Conservation (phyloP, 2,113 vertebrate species). For the Nibea coibor region DNA sequence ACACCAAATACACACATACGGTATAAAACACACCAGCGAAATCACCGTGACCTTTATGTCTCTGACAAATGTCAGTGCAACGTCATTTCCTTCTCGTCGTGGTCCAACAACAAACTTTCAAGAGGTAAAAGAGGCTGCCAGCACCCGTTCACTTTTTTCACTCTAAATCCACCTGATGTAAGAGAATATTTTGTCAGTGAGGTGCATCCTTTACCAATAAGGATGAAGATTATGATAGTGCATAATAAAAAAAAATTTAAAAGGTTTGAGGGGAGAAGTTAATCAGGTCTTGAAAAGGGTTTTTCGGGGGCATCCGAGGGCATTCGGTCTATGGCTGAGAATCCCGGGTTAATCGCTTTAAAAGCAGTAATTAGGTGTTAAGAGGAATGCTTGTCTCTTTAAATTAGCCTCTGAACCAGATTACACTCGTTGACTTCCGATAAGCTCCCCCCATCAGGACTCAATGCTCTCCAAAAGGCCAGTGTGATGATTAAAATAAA, state of each 20-base stretch:
- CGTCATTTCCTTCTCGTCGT: conserved; percentile 15
- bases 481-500: conserved; percentile 33
- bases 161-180: conserved; percentile 38
- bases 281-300: conserved; percentile 54
- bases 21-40: conserved; percentile 41
- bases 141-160: conserved; percentile 33
- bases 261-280: not conserved
- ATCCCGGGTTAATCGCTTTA: conserved; percentile 81
- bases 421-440: conserved; percentile 72
- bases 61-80: conserved; percentile 1
- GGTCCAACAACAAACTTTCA: conserved; percentile 25
- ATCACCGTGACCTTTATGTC: conserved; percentile 7
- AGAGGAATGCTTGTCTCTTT: conserved; percentile 80
- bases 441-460: conserved; percentile 55
- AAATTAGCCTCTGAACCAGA: conserved; percentile 76
- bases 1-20: conserved; percentile 24
- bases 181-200: conserved; percentile 45
- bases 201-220: conserved; percentile 18
- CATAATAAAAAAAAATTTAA: not conserved
- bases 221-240: conserved; percentile 11
- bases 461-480: conserved; percentile 46
- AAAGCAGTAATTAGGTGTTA: conserved; percentile 84
- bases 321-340: conserved; percentile 75
- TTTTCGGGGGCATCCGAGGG: conserved; percentile 62
- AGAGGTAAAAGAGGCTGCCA: conserved; percentile 34